Percentiles rank a stretch among this genome's conserved stretches.
Evolutionary conservation across 2,113 vertebrate genomes (phyloP).

Genomic region (Lampris megalopsis): DNA sequence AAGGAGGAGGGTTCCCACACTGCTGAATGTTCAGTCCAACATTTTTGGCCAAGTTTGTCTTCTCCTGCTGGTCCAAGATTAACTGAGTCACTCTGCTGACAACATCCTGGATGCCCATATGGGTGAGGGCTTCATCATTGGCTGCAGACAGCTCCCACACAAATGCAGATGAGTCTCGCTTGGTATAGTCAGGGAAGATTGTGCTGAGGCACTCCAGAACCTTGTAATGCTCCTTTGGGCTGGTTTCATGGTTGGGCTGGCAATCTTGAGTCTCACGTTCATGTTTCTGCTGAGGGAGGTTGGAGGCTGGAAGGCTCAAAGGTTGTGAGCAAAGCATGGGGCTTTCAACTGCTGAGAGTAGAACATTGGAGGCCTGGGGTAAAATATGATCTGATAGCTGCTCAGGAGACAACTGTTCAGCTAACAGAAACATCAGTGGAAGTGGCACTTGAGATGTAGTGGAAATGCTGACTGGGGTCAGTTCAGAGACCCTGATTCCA

Average conservation of each 20-base stretch:
- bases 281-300: not conserved
- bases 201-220: slow-evolving; percentile 76
- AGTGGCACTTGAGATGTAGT: slow-evolving; percentile 52
- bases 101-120: slow-evolving; percentile 78
- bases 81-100: slow-evolving; percentile 82
- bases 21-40: not conserved
- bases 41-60: not conserved
- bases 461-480: slow-evolving; percentile 51
- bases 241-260: not conserved
- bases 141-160: slow-evolving; percentile 80
- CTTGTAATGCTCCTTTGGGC: slow-evolving; percentile 55
- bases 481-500: slow-evolving; percentile 62
- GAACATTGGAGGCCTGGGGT: no score
- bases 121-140: slow-evolving; percentile 71
- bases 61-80: slow-evolving; percentile 86
- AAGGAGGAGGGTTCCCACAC: slow-evolving; percentile 9
- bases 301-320: no score
- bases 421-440: not conserved
- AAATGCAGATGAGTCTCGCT: slow-evolving; percentile 79
- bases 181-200: slow-evolving; percentile 86
- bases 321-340: not conserved
- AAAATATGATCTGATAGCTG: no score
- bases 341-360: not conserved
- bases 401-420: no score
- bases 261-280: not conserved